Evolutionary conservation across 2,888 invertebrate species (phyloP).

Genomic region (Cheilosia impressa): DNA sequence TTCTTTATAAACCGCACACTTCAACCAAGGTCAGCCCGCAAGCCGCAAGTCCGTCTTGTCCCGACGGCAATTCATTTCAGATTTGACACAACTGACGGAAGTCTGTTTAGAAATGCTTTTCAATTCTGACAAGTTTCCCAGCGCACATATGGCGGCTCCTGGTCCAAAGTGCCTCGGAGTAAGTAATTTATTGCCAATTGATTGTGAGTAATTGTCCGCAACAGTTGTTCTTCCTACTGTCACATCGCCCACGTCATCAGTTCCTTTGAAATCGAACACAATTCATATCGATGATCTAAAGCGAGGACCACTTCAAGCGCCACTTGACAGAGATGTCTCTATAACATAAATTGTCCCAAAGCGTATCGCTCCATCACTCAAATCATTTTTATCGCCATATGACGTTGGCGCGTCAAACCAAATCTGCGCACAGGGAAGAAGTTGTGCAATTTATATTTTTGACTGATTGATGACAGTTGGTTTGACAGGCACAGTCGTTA

Average conservation of each 20-base stretch:
- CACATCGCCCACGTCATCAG: constrained; percentile 19
- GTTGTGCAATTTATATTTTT: constrained; percentile 49
- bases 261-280: background rate
- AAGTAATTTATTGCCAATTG: constrained; percentile 26
- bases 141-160: background rate
- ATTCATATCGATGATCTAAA: background rate
- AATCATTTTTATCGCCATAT: constrained; percentile 35
- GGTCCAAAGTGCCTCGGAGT: background rate
- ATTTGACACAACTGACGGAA: constrained; percentile 8
- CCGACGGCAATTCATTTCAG: no score
- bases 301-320: constrained; percentile 29
- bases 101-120: background rate
- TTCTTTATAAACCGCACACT: no score
- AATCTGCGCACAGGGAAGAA: constrained; percentile 27
- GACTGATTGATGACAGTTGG: constrained; percentile 73
- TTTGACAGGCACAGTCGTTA: constrained; percentile 52
- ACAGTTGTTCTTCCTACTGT: background rate
- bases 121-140: background rate
- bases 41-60: no score
- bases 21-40: no score
- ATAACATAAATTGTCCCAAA: background rate
- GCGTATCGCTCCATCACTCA: constrained; percentile 26
- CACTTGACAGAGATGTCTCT: constrained; percentile 9
- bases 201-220: background rate
- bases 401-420: constrained; percentile 47